Percentiles rank a stretch among this genome's conserved stretches.
phyloP scores from a whole-genome alignment of 2,797 vertebrate species.

The Prunella strophiata region DNA sequence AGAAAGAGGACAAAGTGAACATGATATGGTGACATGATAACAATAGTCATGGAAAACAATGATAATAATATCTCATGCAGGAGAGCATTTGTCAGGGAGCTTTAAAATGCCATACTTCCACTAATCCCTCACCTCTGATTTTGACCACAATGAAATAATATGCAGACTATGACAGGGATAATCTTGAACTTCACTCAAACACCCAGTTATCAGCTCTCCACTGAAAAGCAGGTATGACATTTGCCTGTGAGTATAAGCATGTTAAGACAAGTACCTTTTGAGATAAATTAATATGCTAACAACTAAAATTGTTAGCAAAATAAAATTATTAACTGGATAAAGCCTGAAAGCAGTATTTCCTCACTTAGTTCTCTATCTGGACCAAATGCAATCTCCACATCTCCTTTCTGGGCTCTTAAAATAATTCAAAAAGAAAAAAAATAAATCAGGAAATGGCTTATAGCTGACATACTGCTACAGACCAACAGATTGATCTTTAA shows the following conservation, averaged over 20 bases:
- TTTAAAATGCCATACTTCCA: conserved; percentile 27
- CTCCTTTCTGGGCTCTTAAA: not conserved
- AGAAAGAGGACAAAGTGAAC: conserved; percentile 11
- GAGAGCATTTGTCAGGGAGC: not conserved
- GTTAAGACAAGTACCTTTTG: not conserved
- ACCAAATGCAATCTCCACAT: not conserved
- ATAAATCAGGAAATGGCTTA: not conserved
- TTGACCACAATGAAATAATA: conserved; percentile 26
- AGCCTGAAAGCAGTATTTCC: not conserved
- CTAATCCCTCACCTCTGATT: conserved; percentile 33
- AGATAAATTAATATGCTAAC: not conserved
- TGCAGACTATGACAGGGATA: not conserved
- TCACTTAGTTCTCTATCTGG: not conserved
- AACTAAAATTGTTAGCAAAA: not conserved
- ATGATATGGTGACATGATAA: not conserved
- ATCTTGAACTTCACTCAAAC: not conserved
- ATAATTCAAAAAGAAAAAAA: not conserved
- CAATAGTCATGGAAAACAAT: conserved; percentile 18
- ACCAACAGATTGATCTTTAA: not conserved
- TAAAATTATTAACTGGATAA: not conserved
- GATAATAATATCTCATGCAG: not conserved
- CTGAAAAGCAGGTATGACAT: not conserved
- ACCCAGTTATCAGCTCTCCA: not conserved
- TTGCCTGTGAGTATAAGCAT: not conserved
- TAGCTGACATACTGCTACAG: not conserved